Conservation (phyloP, 2,113 vertebrate species). For the Furnarius figulus region DNA sequence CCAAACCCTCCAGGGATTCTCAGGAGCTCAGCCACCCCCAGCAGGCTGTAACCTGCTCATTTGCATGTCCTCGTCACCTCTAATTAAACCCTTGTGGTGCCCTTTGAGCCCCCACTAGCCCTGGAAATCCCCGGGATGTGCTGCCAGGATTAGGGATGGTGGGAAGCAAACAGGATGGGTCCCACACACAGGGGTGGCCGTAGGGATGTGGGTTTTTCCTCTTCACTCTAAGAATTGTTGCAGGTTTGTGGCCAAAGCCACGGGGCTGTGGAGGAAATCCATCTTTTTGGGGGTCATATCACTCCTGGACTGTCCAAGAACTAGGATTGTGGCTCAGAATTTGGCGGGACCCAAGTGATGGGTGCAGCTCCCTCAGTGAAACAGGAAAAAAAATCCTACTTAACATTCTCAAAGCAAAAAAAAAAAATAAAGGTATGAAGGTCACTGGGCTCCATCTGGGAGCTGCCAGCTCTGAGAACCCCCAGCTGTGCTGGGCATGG, state of each 20-base stretch:
- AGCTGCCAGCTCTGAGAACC: rapidly evolving
- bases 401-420: neutral
- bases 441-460: rapidly evolving
- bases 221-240: neutral
- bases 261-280: neutral
- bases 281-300: rapidly evolving
- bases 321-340: neutral
- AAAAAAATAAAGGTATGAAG: rapidly evolving
- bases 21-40: neutral
- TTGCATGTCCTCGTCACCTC: neutral
- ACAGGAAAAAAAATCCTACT: rapidly evolving
- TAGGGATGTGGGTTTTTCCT: neutral
- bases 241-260: neutral
- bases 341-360: neutral
- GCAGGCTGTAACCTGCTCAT: neutral
- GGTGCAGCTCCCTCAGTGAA: neutral
- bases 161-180: neutral
- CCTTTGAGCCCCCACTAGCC: neutral
- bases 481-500: rapidly evolving
- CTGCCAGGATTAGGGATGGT: neutral
- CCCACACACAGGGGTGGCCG: neutral
- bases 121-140: neutral
- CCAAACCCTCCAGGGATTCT: neutral
- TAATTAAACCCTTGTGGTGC: neutral
- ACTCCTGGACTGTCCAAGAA: neutral